A percentile compares a stretch with the other conserved stretches of the same genome.
These are phyloP conservation scores for Sigmodon hispidus DNA, from an alignment of 2,113 vertebrate species.

Conservation along the genomic window DNA sequence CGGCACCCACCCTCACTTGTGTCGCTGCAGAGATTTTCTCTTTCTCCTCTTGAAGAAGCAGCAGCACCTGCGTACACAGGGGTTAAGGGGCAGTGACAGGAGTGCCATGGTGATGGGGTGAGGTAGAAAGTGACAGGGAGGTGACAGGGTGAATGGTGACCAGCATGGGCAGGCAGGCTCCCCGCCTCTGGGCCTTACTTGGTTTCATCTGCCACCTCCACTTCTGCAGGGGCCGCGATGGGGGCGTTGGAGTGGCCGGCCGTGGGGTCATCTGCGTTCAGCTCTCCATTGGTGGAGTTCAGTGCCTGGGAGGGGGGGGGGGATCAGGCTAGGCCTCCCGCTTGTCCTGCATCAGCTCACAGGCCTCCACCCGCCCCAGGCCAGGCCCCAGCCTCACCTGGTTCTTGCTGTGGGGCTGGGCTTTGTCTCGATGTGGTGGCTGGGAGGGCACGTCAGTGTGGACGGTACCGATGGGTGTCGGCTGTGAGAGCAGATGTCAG, in stretches of 20 bases:
- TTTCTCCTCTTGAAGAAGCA: slow-evolving; percentile 99
- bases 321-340: accelerated
- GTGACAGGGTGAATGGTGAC: accelerated
- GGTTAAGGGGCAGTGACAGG: accelerated
- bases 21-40: slow-evolving; percentile 97
- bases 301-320: slow-evolving; percentile 88
- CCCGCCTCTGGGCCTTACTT: slow-evolving; percentile 87
- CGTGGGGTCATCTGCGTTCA: slow-evolving; percentile 97
- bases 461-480: slow-evolving; percentile 96
- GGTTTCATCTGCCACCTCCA: slow-evolving; percentile 97
- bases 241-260: slow-evolving; percentile 98
- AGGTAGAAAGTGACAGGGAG: accelerated
- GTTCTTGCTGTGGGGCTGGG: slow-evolving; percentile 95
- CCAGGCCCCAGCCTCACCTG: slow-evolving; percentile 88
- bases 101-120: too few relatives aligned
- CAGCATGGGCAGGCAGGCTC: too few relatives aligned
- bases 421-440: slow-evolving; percentile 94
- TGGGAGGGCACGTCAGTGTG: slow-evolving; percentile 92
- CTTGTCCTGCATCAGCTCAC: background rate
- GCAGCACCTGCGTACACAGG: slow-evolving; percentile 94
- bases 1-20: slow-evolving; percentile 88
- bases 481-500: slow-evolving; percentile 81
- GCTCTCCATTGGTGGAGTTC: slow-evolving; percentile 97
- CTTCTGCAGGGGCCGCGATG: slow-evolving; percentile 96
- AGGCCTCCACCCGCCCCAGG: slow-evolving; percentile 59